Evolutionary conservation across 2,888 invertebrate species (phyloP).

Genomic region (Coenonympha arcania): DNA sequence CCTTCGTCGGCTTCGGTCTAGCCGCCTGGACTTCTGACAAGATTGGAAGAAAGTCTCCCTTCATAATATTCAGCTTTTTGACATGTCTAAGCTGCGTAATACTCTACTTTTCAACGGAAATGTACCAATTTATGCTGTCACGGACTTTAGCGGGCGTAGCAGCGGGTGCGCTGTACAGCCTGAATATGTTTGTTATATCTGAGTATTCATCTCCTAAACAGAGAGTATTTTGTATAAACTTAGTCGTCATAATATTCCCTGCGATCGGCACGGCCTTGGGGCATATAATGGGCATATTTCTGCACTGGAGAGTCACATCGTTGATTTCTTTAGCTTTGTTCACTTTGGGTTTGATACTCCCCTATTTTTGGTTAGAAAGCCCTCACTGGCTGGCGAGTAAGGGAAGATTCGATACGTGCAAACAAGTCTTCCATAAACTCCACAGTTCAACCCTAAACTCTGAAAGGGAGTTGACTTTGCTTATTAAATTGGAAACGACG

Average conservation of each 20-base stretch:
- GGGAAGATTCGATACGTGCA: constrained; percentile 22
- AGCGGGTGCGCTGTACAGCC: constrained; percentile 16
- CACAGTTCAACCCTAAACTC: constrained; percentile 13
- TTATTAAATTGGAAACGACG: constrained; percentile 21
- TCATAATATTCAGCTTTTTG: constrained; percentile 16
- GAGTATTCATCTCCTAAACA: constrained; percentile 19
- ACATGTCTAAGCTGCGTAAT: constrained; percentile 18
- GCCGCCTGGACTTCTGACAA: constrained; percentile 17
- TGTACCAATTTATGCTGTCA: constrained; percentile 7
- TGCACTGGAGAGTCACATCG: constrained; percentile 24
- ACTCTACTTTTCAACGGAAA: constrained; percentile 13
- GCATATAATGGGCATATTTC: constrained; percentile 16
- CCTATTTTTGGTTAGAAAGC: constrained; percentile 24
- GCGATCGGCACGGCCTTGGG: constrained; percentile 20
- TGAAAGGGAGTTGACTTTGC: constrained; percentile 20
- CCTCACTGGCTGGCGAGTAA: constrained; percentile 28
- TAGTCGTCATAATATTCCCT: constrained; percentile 21
- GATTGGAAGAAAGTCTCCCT: constrained; percentile 14
- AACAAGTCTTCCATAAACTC: constrained; percentile 12
- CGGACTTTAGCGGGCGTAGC: constrained; percentile 20
- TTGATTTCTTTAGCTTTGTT: constrained; percentile 20
- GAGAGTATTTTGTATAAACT: constrained; percentile 14
- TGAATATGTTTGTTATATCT: constrained; percentile 8
- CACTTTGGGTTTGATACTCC: constrained; percentile 12
- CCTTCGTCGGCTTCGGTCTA: constrained; percentile 8